A percentile compares a stretch with the other conserved stretches of the same genome.
Evolutionary conservation across 2,888 invertebrate species (phyloP).

Genomic region (Tortricodes alternella): DNA sequence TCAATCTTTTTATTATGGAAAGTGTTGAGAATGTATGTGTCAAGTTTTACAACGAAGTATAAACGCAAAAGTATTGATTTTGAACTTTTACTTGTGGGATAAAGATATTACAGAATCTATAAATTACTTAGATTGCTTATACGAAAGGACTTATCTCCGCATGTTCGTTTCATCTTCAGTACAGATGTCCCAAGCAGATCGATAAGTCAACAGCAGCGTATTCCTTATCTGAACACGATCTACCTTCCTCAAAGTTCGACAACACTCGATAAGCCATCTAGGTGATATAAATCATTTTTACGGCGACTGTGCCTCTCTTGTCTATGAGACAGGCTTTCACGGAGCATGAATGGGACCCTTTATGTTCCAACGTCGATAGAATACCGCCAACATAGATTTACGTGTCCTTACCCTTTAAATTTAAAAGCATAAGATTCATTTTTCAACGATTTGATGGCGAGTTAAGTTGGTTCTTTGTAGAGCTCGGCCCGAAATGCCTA

Average conservation of each 20-base stretch:
- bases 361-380: slow-evolving; percentile 62
- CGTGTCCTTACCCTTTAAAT: slow-evolving; percentile 34
- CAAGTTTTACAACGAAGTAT: neutral
- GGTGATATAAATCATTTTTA: slow-evolving; percentile 77
- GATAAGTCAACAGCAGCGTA: slow-evolving; percentile 37
- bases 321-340: slow-evolving; percentile 75
- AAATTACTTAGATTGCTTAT: no score
- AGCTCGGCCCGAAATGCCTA: slow-evolving; percentile 62
- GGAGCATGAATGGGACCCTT: slow-evolving; percentile 68
- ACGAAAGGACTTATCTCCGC: no score
- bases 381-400: slow-evolving; percentile 35
- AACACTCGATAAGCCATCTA: slow-evolving; percentile 67
- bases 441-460: slow-evolving; percentile 33
- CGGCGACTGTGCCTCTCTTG: slow-evolving; percentile 61
- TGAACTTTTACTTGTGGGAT: no score
- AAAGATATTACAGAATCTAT: no score
- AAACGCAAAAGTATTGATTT: neutral
- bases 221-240: slow-evolving; percentile 60
- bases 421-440: slow-evolving; percentile 36
- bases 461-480: slow-evolving; percentile 40
- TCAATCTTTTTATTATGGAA: slow-evolving; percentile 1
- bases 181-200: slow-evolving; percentile 36
- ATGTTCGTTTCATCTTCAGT: neutral
- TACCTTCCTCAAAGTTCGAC: slow-evolving; percentile 62
- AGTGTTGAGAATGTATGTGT: neutral